Conservation (phyloP, 2,888 invertebrate species). For the Eupithecia inturbata region DNA sequence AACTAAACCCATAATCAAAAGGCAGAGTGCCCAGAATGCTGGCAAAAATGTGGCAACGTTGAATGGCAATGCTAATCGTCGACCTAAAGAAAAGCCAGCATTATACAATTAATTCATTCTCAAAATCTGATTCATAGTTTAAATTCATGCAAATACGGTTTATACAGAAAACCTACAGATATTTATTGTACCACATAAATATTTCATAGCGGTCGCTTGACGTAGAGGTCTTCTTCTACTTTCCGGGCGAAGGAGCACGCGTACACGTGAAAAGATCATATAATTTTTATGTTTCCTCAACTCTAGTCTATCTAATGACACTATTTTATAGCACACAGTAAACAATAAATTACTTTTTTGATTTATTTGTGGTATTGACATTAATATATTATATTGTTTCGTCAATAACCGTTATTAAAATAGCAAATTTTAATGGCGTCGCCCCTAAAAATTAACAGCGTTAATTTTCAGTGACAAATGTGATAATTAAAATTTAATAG, state of each 20-base stretch:
- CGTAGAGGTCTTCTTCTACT: slow-evolving; percentile 25
- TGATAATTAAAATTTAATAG: slow-evolving; percentile 3
- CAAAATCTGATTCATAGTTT: not conserved
- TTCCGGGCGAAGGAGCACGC: slow-evolving; percentile 62
- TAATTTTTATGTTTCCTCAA: slow-evolving; percentile 77
- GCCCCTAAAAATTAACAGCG: not conserved
- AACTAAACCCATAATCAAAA: not conserved
- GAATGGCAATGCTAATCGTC: not conserved
- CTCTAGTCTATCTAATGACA: slow-evolving; percentile 61
- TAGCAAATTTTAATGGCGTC: slow-evolving; percentile 21
- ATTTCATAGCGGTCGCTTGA: slow-evolving; percentile 60
- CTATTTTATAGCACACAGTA: slow-evolving; percentile 69
- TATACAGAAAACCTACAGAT: not conserved
- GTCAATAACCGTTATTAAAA: slow-evolving; percentile 34
- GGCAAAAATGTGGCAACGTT: not conserved
- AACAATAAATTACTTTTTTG: slow-evolving; percentile 73
- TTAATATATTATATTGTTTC: slow-evolving; percentile 43
- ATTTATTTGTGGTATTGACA: slow-evolving; percentile 64
- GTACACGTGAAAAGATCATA: slow-evolving; percentile 77
- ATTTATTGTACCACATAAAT: slow-evolving; percentile 43
- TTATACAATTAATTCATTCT: not conserved
- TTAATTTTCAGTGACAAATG: not conserved
- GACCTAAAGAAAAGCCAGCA: not conserved
- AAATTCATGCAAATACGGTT: not conserved
- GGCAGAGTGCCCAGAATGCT: not conserved